Percentiles rank a stretch among this genome's conserved stretches.
phyloP scores from a whole-genome alignment of 2,113 vertebrate genomes.

The Arenaria interpres region DNA sequence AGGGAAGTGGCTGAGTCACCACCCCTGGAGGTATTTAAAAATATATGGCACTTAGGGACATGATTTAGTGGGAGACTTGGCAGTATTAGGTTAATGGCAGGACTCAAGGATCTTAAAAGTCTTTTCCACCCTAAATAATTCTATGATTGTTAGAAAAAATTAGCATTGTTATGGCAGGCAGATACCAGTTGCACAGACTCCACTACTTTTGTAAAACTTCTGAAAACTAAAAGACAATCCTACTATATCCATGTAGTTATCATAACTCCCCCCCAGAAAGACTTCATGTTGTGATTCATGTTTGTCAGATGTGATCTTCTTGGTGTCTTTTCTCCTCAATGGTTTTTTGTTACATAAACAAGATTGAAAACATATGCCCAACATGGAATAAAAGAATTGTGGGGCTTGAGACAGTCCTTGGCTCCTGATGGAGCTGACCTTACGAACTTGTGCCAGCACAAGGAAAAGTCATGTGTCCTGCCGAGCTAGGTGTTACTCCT shows the following conservation, averaged over 20 bases:
- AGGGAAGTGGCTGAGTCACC: neutral
- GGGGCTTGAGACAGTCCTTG: neutral
- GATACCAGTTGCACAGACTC: neutral
- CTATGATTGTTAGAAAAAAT: neutral
- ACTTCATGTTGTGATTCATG: neutral
- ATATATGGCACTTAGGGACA: neutral
- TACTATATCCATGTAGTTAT: neutral
- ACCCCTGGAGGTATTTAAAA: neutral
- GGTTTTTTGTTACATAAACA: neutral
- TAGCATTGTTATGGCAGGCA: neutral
- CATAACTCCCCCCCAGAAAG: neutral
- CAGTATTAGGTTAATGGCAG: too few species aligned
- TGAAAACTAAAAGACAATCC: neutral
- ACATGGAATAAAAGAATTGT: neutral
- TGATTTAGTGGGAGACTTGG: neutral
- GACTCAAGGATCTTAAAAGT: neutral
- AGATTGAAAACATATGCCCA: neutral
- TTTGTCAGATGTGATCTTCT: neutral
- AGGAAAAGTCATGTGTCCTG: neutral
- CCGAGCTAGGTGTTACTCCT: neutral
- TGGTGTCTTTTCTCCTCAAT: neutral
- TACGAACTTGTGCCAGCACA: neutral
- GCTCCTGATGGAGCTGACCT: neutral
- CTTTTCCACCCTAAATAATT: neutral
- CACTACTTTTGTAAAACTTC: neutral